Evolutionary conservation across 2,113 vertebrate genomes (phyloP).

Genomic region (Dryoscopus gambensis): DNA sequence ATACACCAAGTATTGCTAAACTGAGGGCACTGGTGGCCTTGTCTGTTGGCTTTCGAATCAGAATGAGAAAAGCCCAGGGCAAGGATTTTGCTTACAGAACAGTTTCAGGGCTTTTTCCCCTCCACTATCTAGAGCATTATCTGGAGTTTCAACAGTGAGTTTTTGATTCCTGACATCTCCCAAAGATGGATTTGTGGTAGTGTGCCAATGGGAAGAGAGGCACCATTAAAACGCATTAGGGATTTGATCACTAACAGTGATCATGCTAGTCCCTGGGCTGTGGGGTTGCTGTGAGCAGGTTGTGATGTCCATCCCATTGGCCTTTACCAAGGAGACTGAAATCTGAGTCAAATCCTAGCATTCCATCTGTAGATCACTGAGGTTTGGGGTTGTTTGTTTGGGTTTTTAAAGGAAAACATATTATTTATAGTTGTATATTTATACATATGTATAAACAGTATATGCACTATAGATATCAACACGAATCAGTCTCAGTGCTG

Average conservation of each 20-base stretch:
- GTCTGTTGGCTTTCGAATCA: neutral
- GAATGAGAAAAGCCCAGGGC: neutral
- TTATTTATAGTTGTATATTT: neutral
- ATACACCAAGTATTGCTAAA: neutral
- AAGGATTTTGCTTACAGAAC: neutral
- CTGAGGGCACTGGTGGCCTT: neutral
- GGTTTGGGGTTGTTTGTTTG: neutral
- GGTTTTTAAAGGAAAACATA: neutral
- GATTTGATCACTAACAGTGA: neutral
- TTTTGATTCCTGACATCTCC: neutral
- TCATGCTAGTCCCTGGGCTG: neutral
- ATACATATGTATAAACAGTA: neutral
- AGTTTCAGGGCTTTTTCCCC: neutral
- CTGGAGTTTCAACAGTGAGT: neutral
- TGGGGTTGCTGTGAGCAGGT: neutral
- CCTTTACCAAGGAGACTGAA: neutral
- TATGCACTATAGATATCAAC: neutral
- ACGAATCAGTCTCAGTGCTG: neutral
- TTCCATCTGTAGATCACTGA: neutral
- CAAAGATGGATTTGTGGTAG: neutral
- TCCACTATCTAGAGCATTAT: neutral
- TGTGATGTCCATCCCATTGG: neutral
- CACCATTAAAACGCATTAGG: neutral
- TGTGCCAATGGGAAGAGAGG: neutral
- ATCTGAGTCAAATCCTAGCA: neutral